A percentile compares a stretch with the other conserved stretches of the same genome.
phyloP scores from a whole-genome alignment of 2,113 vertebrate genomes.

The Poeciliopsis occidentalis region DNA sequence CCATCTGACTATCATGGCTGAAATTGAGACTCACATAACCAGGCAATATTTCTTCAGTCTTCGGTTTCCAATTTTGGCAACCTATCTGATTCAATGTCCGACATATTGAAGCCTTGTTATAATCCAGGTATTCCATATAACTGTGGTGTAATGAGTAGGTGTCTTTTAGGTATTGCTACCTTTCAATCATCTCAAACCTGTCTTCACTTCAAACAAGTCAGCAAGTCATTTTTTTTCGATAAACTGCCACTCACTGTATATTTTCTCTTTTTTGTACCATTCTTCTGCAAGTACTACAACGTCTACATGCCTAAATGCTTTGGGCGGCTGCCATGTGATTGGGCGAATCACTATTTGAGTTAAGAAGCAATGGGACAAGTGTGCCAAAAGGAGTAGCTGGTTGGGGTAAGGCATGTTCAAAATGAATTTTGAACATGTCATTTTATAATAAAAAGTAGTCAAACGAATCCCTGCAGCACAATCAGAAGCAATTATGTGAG shows the following conservation, averaged over 20 bases:
- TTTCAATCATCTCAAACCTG: no score
- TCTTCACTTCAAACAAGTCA: background rate
- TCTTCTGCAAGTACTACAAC: background rate
- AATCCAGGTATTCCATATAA: no score
- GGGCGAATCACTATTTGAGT: background rate
- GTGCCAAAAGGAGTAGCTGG: background rate
- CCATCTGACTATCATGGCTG: no score
- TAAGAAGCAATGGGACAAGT: background rate
- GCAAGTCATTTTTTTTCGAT: no score
- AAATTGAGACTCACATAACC: no score
- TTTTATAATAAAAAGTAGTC: conserved; percentile 39
- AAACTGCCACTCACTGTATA: background rate
- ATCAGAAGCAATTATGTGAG: conserved; percentile 54
- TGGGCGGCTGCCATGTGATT: background rate
- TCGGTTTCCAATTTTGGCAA: no score
- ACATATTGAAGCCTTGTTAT: no score
- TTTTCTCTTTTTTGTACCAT: background rate
- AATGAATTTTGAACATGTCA: conserved; percentile 15
- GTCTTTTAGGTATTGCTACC: no score
- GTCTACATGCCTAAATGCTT: background rate
- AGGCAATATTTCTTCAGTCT: no score
- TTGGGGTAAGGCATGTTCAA: background rate
- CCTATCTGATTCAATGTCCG: no score
- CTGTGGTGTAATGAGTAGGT: no score
- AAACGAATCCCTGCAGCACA: conserved; percentile 47